Conservation (phyloP, 2,113 vertebrate species). For the Gymnorhina tibicen region DNA sequence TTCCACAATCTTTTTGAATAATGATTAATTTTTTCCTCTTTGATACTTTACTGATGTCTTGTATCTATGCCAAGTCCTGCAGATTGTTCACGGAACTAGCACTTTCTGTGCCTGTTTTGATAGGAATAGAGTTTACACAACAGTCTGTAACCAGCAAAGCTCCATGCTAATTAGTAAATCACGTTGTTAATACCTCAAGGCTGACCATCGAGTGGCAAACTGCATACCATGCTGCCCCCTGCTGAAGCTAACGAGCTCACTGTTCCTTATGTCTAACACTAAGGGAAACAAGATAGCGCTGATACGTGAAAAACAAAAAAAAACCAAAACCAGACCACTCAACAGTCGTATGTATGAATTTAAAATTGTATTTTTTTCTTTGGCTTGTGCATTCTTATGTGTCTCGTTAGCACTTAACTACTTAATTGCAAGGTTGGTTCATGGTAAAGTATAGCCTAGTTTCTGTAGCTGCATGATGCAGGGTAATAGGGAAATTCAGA, state of each 20-base stretch:
- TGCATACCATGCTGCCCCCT: constrained; percentile 28
- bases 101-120: background rate
- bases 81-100: background rate
- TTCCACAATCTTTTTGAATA: background rate
- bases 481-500: background rate
- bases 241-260: background rate
- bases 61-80: background rate
- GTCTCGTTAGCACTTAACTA: background rate
- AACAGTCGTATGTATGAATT: background rate
- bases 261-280: background rate
- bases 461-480: background rate
- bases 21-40: background rate
- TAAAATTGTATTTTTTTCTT: background rate
- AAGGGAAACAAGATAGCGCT: background rate
- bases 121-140: background rate
- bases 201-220: background rate
- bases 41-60: background rate
- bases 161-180: constrained; percentile 1
- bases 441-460: background rate
- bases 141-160: background rate
- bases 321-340: background rate
- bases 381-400: background rate
- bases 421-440: background rate
- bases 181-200: background rate
- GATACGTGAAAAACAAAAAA: background rate